Evolutionary conservation across 2,797 vertebrate species (phyloP).

Genomic region (Lindbergichthys nudifrons): DNA sequence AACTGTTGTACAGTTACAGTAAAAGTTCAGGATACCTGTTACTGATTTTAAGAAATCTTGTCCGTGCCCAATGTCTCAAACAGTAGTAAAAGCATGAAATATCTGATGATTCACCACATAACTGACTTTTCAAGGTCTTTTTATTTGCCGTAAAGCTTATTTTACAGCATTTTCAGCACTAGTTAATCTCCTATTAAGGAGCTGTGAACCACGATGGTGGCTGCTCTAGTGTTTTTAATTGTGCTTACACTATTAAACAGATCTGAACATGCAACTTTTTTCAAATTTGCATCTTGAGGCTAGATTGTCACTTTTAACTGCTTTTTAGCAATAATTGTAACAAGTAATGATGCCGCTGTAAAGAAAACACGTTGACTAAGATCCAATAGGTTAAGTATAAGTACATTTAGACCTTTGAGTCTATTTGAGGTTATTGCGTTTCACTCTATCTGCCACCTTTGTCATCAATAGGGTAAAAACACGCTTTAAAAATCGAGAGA

Average conservation of each 20-base stretch:
- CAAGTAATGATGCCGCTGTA: slow-evolving; percentile 47
- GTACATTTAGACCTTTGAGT: slow-evolving; percentile 53
- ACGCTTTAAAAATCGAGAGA: slow-evolving; percentile 68
- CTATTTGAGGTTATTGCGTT: slow-evolving; percentile 59
- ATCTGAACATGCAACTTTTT: slow-evolving; percentile 58
- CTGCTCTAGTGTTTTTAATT: slow-evolving; percentile 47
- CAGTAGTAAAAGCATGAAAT: slow-evolving; percentile 17
- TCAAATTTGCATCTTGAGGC: slow-evolving; percentile 42
- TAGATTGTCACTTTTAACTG: slow-evolving; percentile 64
- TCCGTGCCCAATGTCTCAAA: slow-evolving; percentile 31
- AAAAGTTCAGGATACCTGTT: slow-evolving; percentile 48
- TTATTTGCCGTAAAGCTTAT: slow-evolving; percentile 53
- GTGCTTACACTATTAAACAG: slow-evolving; percentile 48
- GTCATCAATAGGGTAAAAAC: slow-evolving; percentile 56
- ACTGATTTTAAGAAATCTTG: slow-evolving; percentile 15
- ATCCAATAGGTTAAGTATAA: slow-evolving; percentile 68
- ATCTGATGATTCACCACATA: background rate
- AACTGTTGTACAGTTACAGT: slow-evolving; percentile 48
- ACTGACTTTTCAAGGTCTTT: slow-evolving; percentile 29
- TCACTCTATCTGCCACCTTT: slow-evolving; percentile 44
- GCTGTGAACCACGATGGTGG: slow-evolving; percentile 18
- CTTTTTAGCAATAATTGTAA: slow-evolving; percentile 54
- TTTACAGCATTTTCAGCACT: slow-evolving; percentile 57
- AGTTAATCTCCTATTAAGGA: slow-evolving; percentile 51
- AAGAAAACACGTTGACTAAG: slow-evolving; percentile 49